A percentile compares a stretch with the other conserved stretches of the same genome.
These are phyloP conservation scores for Drosophila kohkoa DNA, from an alignment of 1,140 invertebrate species.

Conservation along the genomic window DNA sequence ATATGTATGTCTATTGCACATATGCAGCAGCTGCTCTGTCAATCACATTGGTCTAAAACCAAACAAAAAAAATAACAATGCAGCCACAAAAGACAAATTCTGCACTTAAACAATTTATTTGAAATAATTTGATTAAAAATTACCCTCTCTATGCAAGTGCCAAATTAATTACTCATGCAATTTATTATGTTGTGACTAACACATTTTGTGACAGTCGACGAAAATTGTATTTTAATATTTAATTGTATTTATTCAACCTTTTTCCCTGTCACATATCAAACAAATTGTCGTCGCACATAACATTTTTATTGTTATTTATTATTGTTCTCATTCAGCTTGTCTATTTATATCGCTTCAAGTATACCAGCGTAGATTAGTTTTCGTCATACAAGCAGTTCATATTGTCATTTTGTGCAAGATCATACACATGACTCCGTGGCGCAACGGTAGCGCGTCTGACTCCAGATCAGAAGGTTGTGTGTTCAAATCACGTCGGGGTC, in stretches of 20 bases:
- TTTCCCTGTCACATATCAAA: slow-evolving; percentile 22
- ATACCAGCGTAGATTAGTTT: background rate
- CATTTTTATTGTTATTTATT: slow-evolving; percentile 14
- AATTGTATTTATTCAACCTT: slow-evolving; percentile 45
- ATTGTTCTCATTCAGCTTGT: background rate
- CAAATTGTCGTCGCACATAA: slow-evolving; percentile 10
- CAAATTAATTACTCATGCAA: slow-evolving; percentile 45
- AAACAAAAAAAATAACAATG: slow-evolving; percentile 59
- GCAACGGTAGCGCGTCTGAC: slow-evolving; percentile 99
- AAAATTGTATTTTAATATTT: slow-evolving; percentile 62
- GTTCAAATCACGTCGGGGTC: slow-evolving; percentile 99
- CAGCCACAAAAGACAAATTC: slow-evolving; percentile 62
- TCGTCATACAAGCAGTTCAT: background rate
- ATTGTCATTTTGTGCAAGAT: slow-evolving; percentile 21
- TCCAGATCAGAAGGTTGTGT: slow-evolving; percentile 99
- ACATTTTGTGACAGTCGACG: slow-evolving; percentile 65
- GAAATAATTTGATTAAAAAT: slow-evolving; percentile 49
- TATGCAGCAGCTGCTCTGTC: slow-evolving; percentile 65
- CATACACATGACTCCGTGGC: slow-evolving; percentile 89
- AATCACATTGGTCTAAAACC: slow-evolving; percentile 48
- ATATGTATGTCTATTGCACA: slow-evolving; percentile 22
- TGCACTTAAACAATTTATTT: slow-evolving; percentile 64
- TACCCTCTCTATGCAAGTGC: slow-evolving; percentile 25
- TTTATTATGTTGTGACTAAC: slow-evolving; percentile 61
- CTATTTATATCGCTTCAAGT: background rate